Evolutionary conservation across 2,888 invertebrate species (phyloP), one percentile per base, ranked within the genome.

Genomic region (Latrodectus elegans): DNA sequence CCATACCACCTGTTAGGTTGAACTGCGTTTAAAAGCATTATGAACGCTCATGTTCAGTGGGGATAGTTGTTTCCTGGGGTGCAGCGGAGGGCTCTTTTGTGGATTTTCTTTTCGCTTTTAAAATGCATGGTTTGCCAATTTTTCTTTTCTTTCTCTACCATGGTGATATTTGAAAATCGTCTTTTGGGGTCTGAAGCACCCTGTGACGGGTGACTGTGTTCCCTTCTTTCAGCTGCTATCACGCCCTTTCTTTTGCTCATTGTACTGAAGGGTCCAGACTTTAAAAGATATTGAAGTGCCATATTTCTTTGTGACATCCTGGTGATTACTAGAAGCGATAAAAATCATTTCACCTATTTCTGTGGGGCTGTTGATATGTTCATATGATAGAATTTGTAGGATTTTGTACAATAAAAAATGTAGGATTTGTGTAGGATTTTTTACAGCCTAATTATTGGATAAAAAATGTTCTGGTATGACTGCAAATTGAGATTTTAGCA

Each of bases 1-100:
- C 71, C 76, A 68, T 76, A 77, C 86, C 86, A 86, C 86, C 86
- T 86, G 86, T 80, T 70, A 38, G 38, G 38, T 64, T 8, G 86
- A 60, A 64, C 72, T 68, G 53, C 53, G 67, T 75, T 71, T 74
- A 81, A 81, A 81, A 75, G 76, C 80, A 81, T 86, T 86, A 74
- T 86, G 81, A 68, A 77, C 55, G 71, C 64, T 60, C 26, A 70
- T 81, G 70, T 71, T 64, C 60, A 75, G 26, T 53, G 64, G n/a
- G 38, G 38, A 76, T 15, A 71, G 65, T 38, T 74, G 67, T 73
- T 79, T 68, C 78, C 79, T 38, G 68, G n/a, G 17, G 84, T 60
- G 84, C 64, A 53, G 74, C 26, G 38, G 52, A 80, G 75, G 68
- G 68, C 55, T 70, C 70, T 80, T 70, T 78, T 79, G 79, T 85